Percentiles rank a stretch among this genome's conserved stretches.
phyloP scores from a whole-genome alignment of 1,140 invertebrate genomes.

The honey bee (Apis mellifera) region Amel_HAv3.1 CM009941.2:9616001-9616500 shows the following conservation, averaged over 20 bases:
- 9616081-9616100: conserved; percentile 34
- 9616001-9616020: neutral
- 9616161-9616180: neutral
- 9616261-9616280: conserved; percentile 49
- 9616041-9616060: neutral
- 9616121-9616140: neutral
- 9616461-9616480: conserved; percentile 22
- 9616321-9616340: conserved; percentile 72
- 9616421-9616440: conserved; percentile 66
- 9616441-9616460: conserved; percentile 26
- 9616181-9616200: conserved; percentile 27
- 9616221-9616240: conserved; percentile 13
- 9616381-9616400: conserved; percentile 81
- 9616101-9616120: conserved; percentile 13
- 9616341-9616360: conserved; percentile 68
- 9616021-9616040: neutral
- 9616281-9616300: neutral
- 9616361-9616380: conserved; percentile 75
- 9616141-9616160: neutral
- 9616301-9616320: conserved; percentile 46
- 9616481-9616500: conserved; percentile 10
- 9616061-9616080: conserved; percentile 1
- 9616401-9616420: conserved; percentile 77
- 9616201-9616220: conserved; percentile 2
- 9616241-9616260: conserved; percentile 47